Percentiles rank a stretch among this genome's conserved stretches.
Evolutionary conservation across 2,113 vertebrate species (phyloP).

Genomic region (Silurus meridionalis): DNA sequence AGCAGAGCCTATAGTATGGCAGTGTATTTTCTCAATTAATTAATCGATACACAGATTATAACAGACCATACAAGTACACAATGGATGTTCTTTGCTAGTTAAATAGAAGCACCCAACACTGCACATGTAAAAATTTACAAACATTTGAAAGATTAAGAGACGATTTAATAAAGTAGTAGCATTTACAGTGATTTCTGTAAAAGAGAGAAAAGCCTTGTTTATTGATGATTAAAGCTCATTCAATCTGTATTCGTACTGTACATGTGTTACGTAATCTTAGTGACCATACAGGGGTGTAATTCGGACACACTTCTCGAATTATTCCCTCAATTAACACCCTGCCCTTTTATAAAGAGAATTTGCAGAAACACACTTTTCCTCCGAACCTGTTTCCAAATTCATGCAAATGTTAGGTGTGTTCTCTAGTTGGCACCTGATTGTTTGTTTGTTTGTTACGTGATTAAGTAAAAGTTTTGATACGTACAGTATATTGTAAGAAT

Average conservation of each 20-base stretch:
- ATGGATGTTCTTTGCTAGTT: background rate
- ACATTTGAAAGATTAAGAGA: background rate
- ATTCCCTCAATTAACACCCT: conserved; percentile 14
- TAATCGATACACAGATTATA: conserved; percentile 1
- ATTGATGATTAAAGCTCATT: background rate
- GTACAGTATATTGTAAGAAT: background rate
- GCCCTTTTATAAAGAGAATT: background rate
- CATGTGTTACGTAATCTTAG: background rate
- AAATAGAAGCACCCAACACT: background rate
- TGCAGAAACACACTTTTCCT: background rate
- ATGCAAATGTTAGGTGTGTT: background rate
- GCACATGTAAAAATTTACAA: background rate
- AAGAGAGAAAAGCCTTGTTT: background rate
- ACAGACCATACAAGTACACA: background rate
- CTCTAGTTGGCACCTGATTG: background rate
- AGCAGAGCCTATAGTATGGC: background rate
- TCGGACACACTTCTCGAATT: conserved; percentile 3
- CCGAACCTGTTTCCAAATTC: background rate
- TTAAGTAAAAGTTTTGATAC: no score
- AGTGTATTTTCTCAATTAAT: background rate
- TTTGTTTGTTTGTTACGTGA: background rate
- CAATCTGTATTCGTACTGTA: background rate
- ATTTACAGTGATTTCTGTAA: background rate
- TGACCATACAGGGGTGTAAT: background rate
- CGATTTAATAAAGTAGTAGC: background rate